A percentile compares a stretch with the other conserved stretches of the same genome.
phyloP scores from a whole-genome alignment of 2,797 vertebrate genomes.

The Streptopelia turtur region DNA sequence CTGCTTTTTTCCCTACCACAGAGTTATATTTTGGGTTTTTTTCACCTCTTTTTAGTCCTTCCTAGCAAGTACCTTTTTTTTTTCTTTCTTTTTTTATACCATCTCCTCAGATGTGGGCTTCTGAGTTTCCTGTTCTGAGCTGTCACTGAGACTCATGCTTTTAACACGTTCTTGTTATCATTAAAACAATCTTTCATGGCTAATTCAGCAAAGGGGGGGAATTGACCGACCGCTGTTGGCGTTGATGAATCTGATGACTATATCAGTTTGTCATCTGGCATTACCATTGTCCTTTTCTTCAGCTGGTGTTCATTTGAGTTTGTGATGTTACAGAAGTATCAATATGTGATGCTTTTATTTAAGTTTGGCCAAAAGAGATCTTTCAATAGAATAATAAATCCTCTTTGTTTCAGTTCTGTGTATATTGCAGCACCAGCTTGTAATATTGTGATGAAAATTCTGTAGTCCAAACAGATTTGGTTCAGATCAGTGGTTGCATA shows the following conservation, averaged over 20 bases:
- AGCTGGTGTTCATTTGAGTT: slow-evolving; percentile 21
- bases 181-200: not conserved
- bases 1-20: not conserved
- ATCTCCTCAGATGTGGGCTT: not conserved
- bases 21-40: not conserved
- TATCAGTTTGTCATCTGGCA: slow-evolving; percentile 35
- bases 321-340: slow-evolving; percentile 1
- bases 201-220: not conserved
- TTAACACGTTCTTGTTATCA: slow-evolving; percentile 4
- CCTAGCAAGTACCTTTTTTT: not conserved
- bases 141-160: not conserved
- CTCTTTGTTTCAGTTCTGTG: not conserved
- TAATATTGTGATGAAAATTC: slow-evolving; percentile 35
- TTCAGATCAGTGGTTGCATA: slow-evolving; percentile 23
- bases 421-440: slow-evolving; percentile 13
- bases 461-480: slow-evolving; percentile 31
- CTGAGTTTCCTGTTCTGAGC: not conserved
- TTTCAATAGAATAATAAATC: not conserved
- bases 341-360: not conserved
- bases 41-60: not conserved
- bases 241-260: slow-evolving; percentile 11
- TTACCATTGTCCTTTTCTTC: not conserved
- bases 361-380: not conserved
- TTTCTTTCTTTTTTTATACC: not conserved
- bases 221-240: not conserved